These are phyloP conservation scores for Zosterops hypoxanthus DNA, from an alignment of 2,113 vertebrate genomes.

Conservation along the genomic window DNA sequence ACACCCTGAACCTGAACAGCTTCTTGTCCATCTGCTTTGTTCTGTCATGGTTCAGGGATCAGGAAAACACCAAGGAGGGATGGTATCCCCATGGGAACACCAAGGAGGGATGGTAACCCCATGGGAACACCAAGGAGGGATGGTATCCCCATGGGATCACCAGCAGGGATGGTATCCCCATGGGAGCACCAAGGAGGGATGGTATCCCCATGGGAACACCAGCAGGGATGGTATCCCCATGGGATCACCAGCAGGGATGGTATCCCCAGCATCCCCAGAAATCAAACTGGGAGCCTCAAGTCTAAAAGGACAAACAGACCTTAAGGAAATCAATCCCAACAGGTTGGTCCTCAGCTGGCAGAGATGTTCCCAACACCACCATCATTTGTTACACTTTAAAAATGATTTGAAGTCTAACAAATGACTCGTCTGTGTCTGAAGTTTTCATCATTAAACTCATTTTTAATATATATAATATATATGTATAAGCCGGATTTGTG, in stretches of 20 bases:
- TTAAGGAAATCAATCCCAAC: background rate
- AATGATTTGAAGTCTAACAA: background rate
- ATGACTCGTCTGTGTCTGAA: background rate
- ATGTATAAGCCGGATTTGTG: background rate
- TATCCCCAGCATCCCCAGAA: background rate
- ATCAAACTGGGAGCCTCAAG: background rate
- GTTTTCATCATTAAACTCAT: background rate
- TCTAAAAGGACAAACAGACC: background rate
- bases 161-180: too few species aligned
- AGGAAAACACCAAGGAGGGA: too few species aligned
- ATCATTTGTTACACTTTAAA: too few species aligned
- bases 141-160: background rate
- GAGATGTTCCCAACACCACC: background rate
- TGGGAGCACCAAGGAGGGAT: too few species aligned
- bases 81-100: too few species aligned
- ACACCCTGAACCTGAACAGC: background rate
- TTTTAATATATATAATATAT: background rate
- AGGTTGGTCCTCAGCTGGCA: background rate
- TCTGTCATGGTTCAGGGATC: accelerated
- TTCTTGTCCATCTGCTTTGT: background rate
- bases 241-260: too few species aligned
- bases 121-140: background rate
- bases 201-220: too few species aligned
- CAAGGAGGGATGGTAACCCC: background rate
- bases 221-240: too few species aligned